Evolutionary conservation across 1,140 invertebrate species (phyloP).

Genomic region (Anastrepha obliqua): DNA sequence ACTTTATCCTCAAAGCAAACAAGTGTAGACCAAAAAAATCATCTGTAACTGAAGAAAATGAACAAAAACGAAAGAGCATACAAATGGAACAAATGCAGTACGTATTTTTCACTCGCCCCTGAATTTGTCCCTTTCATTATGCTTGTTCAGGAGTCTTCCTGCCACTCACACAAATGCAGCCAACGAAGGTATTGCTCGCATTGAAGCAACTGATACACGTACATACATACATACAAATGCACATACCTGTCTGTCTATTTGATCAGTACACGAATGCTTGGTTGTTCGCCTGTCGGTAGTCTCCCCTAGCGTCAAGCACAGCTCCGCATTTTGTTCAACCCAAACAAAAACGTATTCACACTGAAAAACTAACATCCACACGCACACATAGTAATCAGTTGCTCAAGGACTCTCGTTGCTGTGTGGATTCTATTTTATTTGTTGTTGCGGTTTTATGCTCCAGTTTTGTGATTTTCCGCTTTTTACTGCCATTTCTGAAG

Average conservation of each 20-base stretch:
- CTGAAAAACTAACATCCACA: neutral
- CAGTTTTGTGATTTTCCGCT: neutral
- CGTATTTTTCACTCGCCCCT: neutral
- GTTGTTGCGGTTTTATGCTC: slow-evolving; percentile 37
- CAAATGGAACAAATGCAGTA: neutral
- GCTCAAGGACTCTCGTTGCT: slow-evolving; percentile 42
- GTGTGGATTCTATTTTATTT: slow-evolving; percentile 29
- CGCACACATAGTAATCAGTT: neutral
- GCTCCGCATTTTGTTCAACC: neutral
- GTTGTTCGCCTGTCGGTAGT: neutral
- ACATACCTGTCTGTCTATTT: slow-evolving; percentile 13
- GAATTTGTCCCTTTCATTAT: neutral
- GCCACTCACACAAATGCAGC: neutral
- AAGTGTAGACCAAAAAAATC: neutral
- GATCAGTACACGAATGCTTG: slow-evolving; percentile 1
- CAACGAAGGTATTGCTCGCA: neutral
- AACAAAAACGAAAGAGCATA: neutral
- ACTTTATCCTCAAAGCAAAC: slow-evolving; percentile 44
- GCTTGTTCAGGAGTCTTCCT: neutral
- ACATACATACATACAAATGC: no score
- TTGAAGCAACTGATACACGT: neutral
- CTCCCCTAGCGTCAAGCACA: neutral
- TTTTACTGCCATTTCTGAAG: slow-evolving; percentile 35
- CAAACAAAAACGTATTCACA: neutral
- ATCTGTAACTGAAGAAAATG: neutral